A percentile compares a stretch with the other conserved stretches of the same genome.
Evolutionary conservation across 2,113 vertebrate species (phyloP).

Genomic region (Promerops cafer): DNA sequence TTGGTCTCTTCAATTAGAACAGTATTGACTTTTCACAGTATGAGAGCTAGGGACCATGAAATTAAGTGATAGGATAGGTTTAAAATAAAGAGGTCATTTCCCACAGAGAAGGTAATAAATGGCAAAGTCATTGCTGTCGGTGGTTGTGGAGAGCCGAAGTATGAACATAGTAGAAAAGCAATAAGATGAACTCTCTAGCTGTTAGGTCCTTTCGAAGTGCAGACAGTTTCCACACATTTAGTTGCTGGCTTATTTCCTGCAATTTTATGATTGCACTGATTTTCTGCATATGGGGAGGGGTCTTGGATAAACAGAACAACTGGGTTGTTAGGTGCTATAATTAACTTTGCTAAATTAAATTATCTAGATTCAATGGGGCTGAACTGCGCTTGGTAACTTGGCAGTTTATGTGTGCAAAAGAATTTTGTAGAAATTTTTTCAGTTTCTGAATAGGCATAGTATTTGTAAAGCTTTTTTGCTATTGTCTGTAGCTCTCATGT

Average conservation of each 20-base stretch:
- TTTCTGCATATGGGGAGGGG: not conserved
- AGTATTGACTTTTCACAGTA: not conserved
- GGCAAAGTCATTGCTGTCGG: not conserved
- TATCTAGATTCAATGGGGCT: not conserved
- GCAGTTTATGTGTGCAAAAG: not conserved
- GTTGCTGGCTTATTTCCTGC: not conserved
- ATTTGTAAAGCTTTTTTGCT: not conserved
- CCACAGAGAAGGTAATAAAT: not conserved
- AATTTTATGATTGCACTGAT: not conserved
- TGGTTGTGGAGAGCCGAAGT: not conserved
- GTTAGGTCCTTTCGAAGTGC: not conserved
- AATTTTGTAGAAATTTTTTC: not conserved
- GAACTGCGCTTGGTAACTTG: not conserved
- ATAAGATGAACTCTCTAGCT: not conserved
- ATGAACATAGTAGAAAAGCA: not conserved
- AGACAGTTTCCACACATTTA: not conserved
- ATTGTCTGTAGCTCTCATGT: fast-evolving
- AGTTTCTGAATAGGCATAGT: not conserved
- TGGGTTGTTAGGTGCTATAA: not conserved
- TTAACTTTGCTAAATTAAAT: not conserved
- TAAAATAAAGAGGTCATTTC: not conserved
- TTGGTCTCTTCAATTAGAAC: not conserved
- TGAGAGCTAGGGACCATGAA: not conserved
- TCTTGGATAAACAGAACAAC: not conserved
- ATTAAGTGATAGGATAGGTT: not conserved